phyloP scores from a whole-genome alignment of 2,113 vertebrate species.

The Cololabis saira region DNA sequence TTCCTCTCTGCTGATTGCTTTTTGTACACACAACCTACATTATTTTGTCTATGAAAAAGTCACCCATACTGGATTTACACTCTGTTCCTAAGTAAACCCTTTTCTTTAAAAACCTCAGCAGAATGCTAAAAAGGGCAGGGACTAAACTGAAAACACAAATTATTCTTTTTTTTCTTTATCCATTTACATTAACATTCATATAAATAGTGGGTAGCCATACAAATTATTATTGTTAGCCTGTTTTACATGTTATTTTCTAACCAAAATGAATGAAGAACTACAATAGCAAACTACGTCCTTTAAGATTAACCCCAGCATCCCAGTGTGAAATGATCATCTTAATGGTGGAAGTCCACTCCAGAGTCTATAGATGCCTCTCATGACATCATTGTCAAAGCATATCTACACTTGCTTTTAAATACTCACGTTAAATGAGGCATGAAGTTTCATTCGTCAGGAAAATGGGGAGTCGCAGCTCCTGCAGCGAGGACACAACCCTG shows the following conservation, averaged over 20 bases:
- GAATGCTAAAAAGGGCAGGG: not conserved
- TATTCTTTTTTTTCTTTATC: no score
- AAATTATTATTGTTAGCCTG: not conserved
- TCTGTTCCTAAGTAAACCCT: no score
- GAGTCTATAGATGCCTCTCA: slow-evolving; percentile 19
- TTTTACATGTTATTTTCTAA: not conserved
- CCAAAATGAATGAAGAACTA: slow-evolving; percentile 11
- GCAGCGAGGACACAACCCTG: slow-evolving; percentile 37
- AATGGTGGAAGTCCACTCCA: not conserved
- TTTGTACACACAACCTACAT: not conserved
- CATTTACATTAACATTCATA: no score
- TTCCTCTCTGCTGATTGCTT: not conserved
- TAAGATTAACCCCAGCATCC: not conserved
- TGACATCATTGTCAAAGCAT: slow-evolving; percentile 29
- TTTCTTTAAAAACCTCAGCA: not conserved
- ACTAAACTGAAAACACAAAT: no score
- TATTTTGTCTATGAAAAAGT: not conserved
- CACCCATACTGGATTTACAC: not conserved
- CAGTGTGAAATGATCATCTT: slow-evolving; percentile 11
- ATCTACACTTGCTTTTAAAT: slow-evolving; percentile 38
- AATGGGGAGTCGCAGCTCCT: slow-evolving; percentile 18
- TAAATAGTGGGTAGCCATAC: not conserved
- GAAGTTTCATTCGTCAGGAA: slow-evolving; percentile 34
- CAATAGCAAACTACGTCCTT: not conserved
- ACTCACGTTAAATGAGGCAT: slow-evolving; percentile 49